A percentile compares a stretch with the other conserved stretches of the same genome.
Conservation (phyloP, 2,113 vertebrate genomes). For the Scortum barcoo region DNA sequence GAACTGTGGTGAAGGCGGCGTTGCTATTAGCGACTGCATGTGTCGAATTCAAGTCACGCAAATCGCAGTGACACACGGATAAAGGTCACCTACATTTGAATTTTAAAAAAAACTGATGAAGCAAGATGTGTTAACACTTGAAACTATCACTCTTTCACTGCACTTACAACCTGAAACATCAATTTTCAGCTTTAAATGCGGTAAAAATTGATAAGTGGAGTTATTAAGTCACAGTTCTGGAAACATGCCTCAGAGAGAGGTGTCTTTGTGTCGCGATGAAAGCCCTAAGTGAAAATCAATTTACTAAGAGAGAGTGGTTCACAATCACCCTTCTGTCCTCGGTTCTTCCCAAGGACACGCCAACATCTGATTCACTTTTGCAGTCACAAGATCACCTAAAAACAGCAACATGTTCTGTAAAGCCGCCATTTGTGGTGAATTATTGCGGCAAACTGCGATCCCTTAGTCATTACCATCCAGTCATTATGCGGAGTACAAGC, state of each 20-base stretch:
- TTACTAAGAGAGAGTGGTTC: neutral
- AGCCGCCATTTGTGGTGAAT: no score
- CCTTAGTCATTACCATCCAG: neutral
- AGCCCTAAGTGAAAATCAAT: neutral
- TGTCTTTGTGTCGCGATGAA: neutral
- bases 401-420: neutral
- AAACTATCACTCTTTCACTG: neutral
- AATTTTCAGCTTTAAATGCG: accelerated
- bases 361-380: conserved; percentile 19
- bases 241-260: conserved; percentile 7
- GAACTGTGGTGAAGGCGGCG: neutral
- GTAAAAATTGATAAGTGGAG: no score
- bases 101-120: neutral
- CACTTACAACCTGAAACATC: neutral
- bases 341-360: neutral
- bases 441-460: neutral
- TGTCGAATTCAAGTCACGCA: neutral
- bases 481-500: neutral
- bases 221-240: neutral
- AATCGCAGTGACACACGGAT: neutral
- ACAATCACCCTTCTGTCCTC: conserved; percentile 15
- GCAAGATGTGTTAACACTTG: neutral
- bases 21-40: neutral
- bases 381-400: conserved; percentile 57
- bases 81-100: neutral